These are phyloP conservation scores for Sesamia inferens DNA, from an alignment of 2,888 invertebrate genomes.

Conservation along the genomic window DNA sequence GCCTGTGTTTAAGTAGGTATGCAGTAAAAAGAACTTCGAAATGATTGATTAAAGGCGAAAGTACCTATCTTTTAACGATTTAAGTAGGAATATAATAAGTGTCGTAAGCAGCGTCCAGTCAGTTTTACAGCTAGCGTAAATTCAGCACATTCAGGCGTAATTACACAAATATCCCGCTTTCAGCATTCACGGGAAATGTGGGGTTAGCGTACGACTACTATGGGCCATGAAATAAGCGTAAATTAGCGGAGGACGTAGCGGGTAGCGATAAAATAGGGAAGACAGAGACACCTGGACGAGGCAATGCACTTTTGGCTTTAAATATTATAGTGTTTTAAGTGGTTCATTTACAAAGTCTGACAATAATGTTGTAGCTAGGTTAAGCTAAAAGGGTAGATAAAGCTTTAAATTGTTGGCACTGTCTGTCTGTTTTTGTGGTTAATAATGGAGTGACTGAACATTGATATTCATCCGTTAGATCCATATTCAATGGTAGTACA, in stretches of 20 bases:
- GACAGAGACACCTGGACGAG: neutral
- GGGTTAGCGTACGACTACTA: conserved; percentile 29
- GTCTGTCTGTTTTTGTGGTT: neutral
- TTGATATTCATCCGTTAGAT: neutral
- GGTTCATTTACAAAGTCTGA: neutral
- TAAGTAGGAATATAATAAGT: conserved; percentile 11
- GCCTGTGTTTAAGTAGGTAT: neutral
- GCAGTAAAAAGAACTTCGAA: neutral
- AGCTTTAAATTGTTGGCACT: neutral
- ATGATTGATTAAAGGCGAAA: too few species aligned
- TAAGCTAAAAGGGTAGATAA: neutral
- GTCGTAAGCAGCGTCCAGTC: conserved; percentile 21
- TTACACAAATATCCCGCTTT: conserved; percentile 46
- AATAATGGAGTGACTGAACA: neutral
- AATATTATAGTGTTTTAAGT: neutral
- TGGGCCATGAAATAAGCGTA: conserved; percentile 34
- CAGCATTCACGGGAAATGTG: conserved; percentile 42
- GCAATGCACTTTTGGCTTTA: neutral
- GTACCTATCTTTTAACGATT: conserved; percentile 7
- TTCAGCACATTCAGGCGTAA: conserved; percentile 48
- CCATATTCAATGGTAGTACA: too few species aligned
- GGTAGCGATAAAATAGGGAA: neutral
- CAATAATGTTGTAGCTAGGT: neutral
- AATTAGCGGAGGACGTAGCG: conserved; percentile 1
- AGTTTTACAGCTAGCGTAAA: conserved; percentile 33